Conservation (phyloP, 1,140 invertebrate species). For the Conus ventricosus region DNA sequence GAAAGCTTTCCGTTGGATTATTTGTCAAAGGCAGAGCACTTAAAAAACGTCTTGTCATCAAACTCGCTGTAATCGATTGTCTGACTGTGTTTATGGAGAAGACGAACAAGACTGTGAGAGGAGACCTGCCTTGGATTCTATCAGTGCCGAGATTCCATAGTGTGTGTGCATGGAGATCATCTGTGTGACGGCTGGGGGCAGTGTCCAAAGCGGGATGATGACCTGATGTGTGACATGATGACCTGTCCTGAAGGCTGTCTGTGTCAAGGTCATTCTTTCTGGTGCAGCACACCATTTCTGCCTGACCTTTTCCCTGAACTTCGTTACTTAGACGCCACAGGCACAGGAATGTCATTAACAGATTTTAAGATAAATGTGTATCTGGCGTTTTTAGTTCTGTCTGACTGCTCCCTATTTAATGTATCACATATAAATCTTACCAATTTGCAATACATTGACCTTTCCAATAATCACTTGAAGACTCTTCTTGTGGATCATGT, state of each 20-base stretch:
- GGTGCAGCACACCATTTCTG: not conserved
- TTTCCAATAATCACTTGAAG: no score
- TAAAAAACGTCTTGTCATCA: no score
- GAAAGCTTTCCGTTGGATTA: no score
- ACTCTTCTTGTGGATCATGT: no score
- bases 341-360: not conserved
- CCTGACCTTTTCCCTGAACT: not conserved
- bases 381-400: conserved; percentile 18
- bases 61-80: conserved; percentile 37
- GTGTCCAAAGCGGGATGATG: conserved; percentile 36
- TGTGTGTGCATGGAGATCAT: conserved; percentile 33
- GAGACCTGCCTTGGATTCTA: conserved; percentile 11
- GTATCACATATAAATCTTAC: no score
- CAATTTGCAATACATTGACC: no score
- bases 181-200: conserved; percentile 24
- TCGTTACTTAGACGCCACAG: not conserved
- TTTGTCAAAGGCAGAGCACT: no score
- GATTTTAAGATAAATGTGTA: not conserved
- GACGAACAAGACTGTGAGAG: conserved; percentile 24
- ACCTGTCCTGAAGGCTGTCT: conserved; percentile 26
- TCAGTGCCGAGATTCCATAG: conserved; percentile 15
- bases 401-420: conserved; percentile 5
- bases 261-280: conserved; percentile 11
- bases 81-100: conserved; percentile 19
- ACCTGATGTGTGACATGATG: conserved; percentile 24